These are phyloP conservation scores for Apodemus sylvaticus DNA, from an alignment of 2,113 vertebrate species.

Conservation along the genomic window DNA sequence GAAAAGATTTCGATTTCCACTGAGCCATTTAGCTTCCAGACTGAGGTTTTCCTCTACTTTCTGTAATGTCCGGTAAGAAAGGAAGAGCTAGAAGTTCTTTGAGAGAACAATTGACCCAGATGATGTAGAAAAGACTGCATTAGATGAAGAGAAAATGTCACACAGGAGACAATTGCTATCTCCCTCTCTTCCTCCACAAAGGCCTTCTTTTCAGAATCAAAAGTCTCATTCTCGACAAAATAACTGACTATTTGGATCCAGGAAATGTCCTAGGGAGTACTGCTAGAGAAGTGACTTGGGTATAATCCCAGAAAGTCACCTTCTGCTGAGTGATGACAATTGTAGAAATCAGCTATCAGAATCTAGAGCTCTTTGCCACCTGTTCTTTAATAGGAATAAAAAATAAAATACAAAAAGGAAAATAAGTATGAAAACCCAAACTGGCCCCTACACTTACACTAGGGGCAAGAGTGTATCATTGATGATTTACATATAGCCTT, in stretches of 20 bases:
- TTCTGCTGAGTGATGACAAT: not conserved
- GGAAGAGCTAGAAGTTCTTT: not conserved
- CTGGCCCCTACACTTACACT: not conserved
- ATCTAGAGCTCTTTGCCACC: not conserved
- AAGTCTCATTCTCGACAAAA: not conserved
- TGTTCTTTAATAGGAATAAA: not conserved
- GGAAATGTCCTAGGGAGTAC: not conserved
- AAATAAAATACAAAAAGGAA: slow-evolving; percentile 3
- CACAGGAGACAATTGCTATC: not conserved
- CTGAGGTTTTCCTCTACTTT: not conserved
- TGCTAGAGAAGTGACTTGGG: not conserved
- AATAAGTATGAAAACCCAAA: not conserved
- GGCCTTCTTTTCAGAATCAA: not conserved
- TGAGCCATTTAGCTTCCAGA: not conserved
- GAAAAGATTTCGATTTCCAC: slow-evolving; percentile 7
- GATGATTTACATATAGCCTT: not conserved
- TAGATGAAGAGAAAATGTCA: not conserved
- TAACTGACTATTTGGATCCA: not conserved
- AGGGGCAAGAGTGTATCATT: not conserved
- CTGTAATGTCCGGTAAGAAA: not conserved
- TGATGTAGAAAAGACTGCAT: not conserved
- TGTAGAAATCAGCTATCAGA: slow-evolving; percentile 31
- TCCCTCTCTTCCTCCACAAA: not conserved
- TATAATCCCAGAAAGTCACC: not conserved
- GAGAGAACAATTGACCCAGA: not conserved